phyloP scores from a whole-genome alignment of 2,888 invertebrate species.

The Oscheius myriophilus region DNA sequence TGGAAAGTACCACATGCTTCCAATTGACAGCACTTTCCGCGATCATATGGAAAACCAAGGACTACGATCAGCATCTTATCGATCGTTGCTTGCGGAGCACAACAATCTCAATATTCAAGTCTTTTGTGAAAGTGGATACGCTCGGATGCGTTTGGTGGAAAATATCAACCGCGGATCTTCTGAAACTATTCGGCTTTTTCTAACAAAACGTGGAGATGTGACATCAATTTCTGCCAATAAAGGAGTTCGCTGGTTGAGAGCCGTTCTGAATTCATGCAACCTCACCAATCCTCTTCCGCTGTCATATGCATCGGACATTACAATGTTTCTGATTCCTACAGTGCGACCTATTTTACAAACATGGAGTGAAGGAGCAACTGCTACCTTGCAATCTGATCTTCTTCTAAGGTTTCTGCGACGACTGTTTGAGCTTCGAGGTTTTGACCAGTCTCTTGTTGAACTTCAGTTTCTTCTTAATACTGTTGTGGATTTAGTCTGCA shows the following conservation, averaged over 20 bases:
- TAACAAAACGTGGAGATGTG: not conserved
- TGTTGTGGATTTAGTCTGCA: not conserved
- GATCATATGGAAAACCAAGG: too few species aligned
- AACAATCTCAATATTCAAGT: slow-evolving; percentile 13
- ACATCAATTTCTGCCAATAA: not conserved
- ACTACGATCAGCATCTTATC: too few species aligned
- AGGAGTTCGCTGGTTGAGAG: slow-evolving; percentile 2
- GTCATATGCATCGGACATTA: not conserved
- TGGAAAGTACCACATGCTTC: too few species aligned
- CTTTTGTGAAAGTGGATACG: slow-evolving; percentile 15
- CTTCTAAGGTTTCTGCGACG: not conserved
- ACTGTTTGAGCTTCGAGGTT: slow-evolving; percentile 13
- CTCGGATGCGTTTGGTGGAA: slow-evolving; percentile 21
- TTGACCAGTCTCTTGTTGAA: not conserved
- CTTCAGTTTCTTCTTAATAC: slow-evolving; percentile 16
- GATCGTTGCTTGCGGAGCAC: slow-evolving; percentile 9
- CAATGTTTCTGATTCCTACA: not conserved
- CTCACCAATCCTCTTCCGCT: slow-evolving; percentile 10
- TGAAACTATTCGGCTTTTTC: not conserved
- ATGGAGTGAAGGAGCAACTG: slow-evolving; percentile 3
- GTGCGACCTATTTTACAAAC: not conserved
- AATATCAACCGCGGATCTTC: slow-evolving; percentile 5
- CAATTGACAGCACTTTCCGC: too few species aligned
- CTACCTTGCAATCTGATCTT: not conserved
- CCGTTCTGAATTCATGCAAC: not conserved